Conservation (phyloP, 2,113 vertebrate genomes). For the Cairina moschata region DNA sequence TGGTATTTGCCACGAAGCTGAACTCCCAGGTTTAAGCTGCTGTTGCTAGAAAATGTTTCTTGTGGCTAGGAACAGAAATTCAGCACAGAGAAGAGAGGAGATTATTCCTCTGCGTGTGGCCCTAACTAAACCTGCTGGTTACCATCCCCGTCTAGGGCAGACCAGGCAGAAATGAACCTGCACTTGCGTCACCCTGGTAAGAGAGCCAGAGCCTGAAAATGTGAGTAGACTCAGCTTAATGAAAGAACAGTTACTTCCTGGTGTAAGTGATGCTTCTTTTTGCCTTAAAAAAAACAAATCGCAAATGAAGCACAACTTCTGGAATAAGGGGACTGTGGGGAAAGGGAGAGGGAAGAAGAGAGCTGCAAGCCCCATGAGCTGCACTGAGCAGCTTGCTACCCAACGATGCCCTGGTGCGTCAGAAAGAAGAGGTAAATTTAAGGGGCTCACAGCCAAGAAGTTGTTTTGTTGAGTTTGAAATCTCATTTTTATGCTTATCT, state of each 20-base stretch:
- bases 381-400: neutral
- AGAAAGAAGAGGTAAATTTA: neutral
- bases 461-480: conserved; percentile 8
- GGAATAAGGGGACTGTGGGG: neutral
- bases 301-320: neutral
- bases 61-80: neutral
- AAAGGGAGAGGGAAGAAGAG: neutral
- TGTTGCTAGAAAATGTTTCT: neutral
- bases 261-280: neutral
- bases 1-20: neutral
- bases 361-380: neutral
- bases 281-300: neutral
- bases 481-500: conserved; percentile 7
- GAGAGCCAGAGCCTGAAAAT: neutral
- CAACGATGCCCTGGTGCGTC: neutral
- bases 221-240: neutral
- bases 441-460: neutral
- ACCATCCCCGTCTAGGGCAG: neutral
- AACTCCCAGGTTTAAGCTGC: neutral
- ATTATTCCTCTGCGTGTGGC: neutral
- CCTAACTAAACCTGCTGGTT: neutral
- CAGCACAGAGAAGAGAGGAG: neutral
- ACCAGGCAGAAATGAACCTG: neutral
- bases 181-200: neutral
- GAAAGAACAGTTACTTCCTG: neutral